phyloP scores from a whole-genome alignment of 2,888 invertebrate genomes.

The Hecatera dysodea region DNA sequence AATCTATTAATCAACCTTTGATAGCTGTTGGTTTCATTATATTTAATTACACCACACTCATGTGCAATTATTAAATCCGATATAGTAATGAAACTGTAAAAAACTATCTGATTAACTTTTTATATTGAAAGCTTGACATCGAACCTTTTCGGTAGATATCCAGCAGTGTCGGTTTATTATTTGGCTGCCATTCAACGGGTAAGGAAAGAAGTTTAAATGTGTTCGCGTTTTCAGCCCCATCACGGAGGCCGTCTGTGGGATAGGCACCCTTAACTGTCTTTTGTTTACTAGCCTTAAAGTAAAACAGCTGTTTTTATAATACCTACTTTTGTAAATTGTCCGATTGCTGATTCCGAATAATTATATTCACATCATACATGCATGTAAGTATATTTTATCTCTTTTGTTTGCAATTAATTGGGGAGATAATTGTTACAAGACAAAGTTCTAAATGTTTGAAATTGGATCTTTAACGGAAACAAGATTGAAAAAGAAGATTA shows the following conservation, averaged over 20 bases:
- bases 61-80: not conserved
- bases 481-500: slow-evolving; percentile 9
- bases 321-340: slow-evolving; percentile 1
- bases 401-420: not conserved
- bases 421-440: not conserved
- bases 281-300: slow-evolving; percentile 18
- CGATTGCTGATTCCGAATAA: slow-evolving; percentile 15
- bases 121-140: slow-evolving; percentile 1
- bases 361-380: not conserved
- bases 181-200: slow-evolving; percentile 8
- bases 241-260: not conserved
- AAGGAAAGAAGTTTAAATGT: slow-evolving; percentile 46
- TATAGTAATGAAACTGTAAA: not conserved
- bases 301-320: slow-evolving; percentile 12
- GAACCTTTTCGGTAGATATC: slow-evolving; percentile 12
- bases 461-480: not conserved
- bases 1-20: no score
- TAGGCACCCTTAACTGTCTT: not conserved
- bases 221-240: slow-evolving; percentile 39
- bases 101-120: slow-evolving; percentile 9
- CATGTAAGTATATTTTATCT: not conserved
- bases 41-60: no score
- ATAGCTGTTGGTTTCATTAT: not conserved
- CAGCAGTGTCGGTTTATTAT: slow-evolving; percentile 22
- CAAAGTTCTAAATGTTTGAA: not conserved